These are phyloP conservation scores for Mellivora capensis DNA, from an alignment of 2,113 vertebrate genomes.

Conservation along the genomic window DNA sequence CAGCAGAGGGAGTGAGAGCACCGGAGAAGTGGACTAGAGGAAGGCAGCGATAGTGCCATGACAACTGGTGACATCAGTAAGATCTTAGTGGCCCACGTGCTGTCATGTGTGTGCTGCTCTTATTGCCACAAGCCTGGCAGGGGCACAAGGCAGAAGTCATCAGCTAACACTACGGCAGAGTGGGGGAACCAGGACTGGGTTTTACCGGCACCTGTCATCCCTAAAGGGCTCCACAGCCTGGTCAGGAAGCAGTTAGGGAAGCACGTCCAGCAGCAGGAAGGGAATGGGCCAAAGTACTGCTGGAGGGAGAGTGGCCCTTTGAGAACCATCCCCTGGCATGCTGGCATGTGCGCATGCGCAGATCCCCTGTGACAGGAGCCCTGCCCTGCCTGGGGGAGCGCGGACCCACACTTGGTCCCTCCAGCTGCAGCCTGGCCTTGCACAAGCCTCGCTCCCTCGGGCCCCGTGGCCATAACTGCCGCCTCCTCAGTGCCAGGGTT, in stretches of 20 bases:
- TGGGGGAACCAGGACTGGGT: fast-evolving
- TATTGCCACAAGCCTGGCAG: background rate
- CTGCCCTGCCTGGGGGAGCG: fast-evolving
- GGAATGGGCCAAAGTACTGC: background rate
- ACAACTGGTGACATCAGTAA: fast-evolving
- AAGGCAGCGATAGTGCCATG: fast-evolving
- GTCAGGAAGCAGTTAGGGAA: background rate
- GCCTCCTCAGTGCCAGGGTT: background rate
- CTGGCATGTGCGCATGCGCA: fast-evolving
- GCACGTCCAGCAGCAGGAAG: background rate
- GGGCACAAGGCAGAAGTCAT: background rate
- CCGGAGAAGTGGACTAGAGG: fast-evolving
- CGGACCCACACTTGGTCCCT: background rate
- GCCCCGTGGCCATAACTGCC: background rate
- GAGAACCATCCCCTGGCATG: background rate
- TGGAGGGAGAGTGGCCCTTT: fast-evolving
- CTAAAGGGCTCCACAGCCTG: background rate
- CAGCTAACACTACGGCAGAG: background rate
- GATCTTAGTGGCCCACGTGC: fast-evolving
- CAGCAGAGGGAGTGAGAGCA: background rate
- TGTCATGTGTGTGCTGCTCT: fast-evolving
- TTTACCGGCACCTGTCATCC: background rate
- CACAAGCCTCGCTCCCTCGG: background rate
- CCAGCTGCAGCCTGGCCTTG: background rate
- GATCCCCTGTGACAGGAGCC: background rate